Conservation (phyloP, 2,797 vertebrate genomes). For the Acipenser oxyrinchus region DNA sequence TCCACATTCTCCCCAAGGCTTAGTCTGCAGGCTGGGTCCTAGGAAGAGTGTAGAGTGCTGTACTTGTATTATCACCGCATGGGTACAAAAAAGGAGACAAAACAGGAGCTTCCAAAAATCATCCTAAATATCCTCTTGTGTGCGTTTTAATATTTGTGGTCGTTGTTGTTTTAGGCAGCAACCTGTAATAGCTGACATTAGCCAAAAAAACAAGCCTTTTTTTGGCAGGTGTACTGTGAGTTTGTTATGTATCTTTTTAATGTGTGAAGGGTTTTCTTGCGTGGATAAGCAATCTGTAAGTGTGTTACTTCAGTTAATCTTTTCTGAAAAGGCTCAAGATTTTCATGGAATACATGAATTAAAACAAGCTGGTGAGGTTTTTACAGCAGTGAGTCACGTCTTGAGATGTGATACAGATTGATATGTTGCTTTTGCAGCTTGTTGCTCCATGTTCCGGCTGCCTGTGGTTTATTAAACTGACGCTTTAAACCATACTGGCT, state of each 20-base stretch:
- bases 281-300: too few relatives aligned
- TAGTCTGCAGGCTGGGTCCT: constrained; percentile 10
- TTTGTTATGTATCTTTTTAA: not conserved
- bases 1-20: constrained; percentile 1
- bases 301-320: too few relatives aligned
- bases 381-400: too few relatives aligned
- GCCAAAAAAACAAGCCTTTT: not conserved
- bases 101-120: not conserved
- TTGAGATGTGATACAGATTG: too few relatives aligned
- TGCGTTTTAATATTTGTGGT: too few relatives aligned
- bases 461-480: too few relatives aligned
- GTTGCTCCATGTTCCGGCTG: too few relatives aligned
- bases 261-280: not conserved
- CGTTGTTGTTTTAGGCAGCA: not conserved
- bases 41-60: constrained; percentile 25
- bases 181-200: not conserved
- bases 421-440: too few relatives aligned
- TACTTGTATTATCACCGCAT: constrained; percentile 10
- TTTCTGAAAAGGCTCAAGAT: too few relatives aligned
- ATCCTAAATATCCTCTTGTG: not conserved
- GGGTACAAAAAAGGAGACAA: not conserved
- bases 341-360: too few relatives aligned
- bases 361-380: too few relatives aligned
- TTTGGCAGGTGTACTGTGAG: not conserved
- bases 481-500: too few relatives aligned